These are phyloP conservation scores for Ellobius talpinus DNA, from an alignment of 2,113 vertebrate genomes.

Conservation along the genomic window DNA sequence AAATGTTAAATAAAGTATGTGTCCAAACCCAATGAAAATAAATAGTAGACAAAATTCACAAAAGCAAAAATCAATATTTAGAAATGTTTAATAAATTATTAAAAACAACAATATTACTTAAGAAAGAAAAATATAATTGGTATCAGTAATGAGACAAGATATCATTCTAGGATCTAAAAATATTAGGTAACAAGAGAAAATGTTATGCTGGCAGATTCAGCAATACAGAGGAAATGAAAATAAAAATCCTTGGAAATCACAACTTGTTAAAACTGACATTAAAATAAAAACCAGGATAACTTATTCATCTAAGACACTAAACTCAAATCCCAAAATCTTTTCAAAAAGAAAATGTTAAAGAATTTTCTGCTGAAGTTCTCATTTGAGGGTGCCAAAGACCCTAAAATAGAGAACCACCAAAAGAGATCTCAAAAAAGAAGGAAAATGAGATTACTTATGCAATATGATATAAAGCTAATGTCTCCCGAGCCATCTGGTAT, in stretches of 20 bases:
- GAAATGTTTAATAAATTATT: background rate
- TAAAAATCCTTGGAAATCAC: background rate
- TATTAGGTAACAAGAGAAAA: background rate
- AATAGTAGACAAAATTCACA: background rate
- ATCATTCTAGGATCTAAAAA: background rate
- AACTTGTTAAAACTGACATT: background rate
- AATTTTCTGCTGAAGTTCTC: background rate
- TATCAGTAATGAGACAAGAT: background rate
- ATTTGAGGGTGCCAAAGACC: background rate
- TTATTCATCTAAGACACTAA: background rate
- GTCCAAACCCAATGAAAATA: background rate
- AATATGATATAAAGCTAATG: background rate
- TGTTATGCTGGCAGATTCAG: background rate
- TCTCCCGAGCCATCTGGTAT: background rate
- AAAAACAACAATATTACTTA: background rate
- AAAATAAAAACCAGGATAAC: background rate
- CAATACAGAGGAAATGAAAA: background rate
- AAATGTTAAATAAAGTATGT: background rate
- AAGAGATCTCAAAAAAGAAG: background rate
- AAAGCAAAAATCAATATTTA: background rate
- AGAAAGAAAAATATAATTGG: background rate
- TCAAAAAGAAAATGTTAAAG: slow-evolving; percentile 8
- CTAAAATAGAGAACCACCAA: background rate
- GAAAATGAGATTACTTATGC: slow-evolving; percentile 2
- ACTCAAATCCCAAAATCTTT: slow-evolving; percentile 44